Evolutionary conservation across 1,140 invertebrate genomes (phyloP).

Genomic region (Leptopilina boulardi): DNA sequence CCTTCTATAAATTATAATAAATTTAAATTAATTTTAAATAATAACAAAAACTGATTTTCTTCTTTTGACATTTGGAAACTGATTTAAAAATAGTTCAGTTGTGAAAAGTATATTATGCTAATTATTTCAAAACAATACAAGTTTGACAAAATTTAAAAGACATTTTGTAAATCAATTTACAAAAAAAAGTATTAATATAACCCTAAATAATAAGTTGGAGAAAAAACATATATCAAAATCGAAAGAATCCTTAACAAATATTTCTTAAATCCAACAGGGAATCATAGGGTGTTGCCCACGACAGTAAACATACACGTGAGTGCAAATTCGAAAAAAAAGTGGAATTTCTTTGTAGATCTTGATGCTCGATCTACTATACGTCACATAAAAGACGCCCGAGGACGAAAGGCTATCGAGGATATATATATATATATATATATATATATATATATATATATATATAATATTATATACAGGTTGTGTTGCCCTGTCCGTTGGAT

Average conservation of each 20-base stretch:
- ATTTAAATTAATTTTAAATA: too few relatives aligned
- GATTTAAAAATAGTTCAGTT: too few relatives aligned
- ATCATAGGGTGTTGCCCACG: background rate
- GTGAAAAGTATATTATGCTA: too few relatives aligned
- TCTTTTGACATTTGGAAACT: too few relatives aligned
- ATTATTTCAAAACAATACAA: too few relatives aligned
- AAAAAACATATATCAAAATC: background rate
- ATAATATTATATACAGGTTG: too few relatives aligned
- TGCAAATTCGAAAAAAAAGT: conserved; percentile 36
- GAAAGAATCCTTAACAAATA: background rate
- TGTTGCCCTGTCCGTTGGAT: conserved; percentile 47
- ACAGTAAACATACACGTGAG: conserved; percentile 39
- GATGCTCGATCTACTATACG: conserved; percentile 50
- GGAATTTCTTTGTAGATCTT: conserved; percentile 36
- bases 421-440: conserved; percentile 18
- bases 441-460: too few relatives aligned
- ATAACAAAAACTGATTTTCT: too few relatives aligned
- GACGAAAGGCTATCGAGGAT: conserved; percentile 46
- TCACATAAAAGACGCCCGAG: conserved; percentile 52
- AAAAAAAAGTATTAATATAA: too few relatives aligned
- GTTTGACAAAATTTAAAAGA: too few relatives aligned
- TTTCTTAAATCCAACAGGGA: background rate
- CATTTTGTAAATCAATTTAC: too few relatives aligned
- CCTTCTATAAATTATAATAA: too few relatives aligned
- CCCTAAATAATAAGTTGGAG: background rate